Percentiles rank a stretch among this genome's conserved stretches.
Conservation (phyloP, 35 echinoderm and acorn worm genomes). For the Nesometra sesokonis region DNA sequence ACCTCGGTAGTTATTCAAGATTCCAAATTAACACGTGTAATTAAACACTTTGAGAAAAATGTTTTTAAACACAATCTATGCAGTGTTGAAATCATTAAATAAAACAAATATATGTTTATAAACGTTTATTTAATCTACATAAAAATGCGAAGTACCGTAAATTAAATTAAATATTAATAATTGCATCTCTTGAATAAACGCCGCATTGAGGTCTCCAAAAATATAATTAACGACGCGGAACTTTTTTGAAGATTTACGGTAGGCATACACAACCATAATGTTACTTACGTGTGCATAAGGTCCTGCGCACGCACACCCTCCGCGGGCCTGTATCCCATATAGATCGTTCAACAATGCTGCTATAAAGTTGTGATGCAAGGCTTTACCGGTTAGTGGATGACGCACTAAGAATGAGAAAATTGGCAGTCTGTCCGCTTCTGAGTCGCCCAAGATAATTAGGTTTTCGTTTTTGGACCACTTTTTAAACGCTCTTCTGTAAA, state of each 20-base stretch:
- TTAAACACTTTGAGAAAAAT: too few species aligned
- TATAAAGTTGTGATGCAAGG: conserved; percentile 95
- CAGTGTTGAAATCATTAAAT: too few species aligned
- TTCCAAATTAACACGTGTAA: too few species aligned
- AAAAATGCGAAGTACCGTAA: too few species aligned
- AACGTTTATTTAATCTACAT: too few species aligned
- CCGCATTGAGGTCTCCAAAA: neutral
- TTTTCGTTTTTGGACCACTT: conserved; percentile 73
- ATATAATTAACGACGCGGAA: too few species aligned
- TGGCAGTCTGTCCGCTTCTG: conserved; percentile 55
- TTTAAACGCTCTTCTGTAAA: conserved; percentile 52
- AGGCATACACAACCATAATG: too few species aligned
- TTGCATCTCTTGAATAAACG: neutral
- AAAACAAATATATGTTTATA: too few species aligned
- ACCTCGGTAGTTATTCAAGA: too few species aligned
- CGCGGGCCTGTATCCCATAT: conserved; percentile 86
- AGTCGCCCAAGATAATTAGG: conserved; percentile 63
- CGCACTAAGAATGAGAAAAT: conserved; percentile 92
- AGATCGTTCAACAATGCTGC: conserved; percentile 83
- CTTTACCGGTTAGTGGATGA: conserved; percentile 71
- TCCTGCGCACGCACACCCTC: conserved; percentile 98
- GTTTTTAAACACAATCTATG: too few species aligned
- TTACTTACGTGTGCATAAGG: conserved; percentile 91
- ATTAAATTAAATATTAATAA: too few species aligned
- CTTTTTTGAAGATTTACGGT: too few species aligned